Conservation (phyloP, 2,113 vertebrate genomes). For the Megaceryle maxima region DNA sequence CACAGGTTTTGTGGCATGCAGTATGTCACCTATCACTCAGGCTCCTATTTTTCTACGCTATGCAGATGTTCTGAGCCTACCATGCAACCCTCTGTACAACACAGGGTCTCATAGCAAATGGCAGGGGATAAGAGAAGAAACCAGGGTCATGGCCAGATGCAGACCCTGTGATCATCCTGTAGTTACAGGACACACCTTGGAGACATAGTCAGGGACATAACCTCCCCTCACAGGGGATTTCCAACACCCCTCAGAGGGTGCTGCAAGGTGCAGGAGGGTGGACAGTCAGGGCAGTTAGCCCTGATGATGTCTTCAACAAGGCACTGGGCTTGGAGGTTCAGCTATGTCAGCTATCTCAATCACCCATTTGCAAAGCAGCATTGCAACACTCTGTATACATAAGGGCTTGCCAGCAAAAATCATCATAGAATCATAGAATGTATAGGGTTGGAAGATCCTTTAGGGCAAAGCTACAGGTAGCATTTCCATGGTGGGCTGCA, state of each 20-base stretch:
- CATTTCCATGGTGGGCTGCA: not conserved
- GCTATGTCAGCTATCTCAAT: not conserved
- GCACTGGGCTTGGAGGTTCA: not conserved
- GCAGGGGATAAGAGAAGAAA: not conserved
- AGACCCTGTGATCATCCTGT: accelerated
- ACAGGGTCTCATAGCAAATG: not conserved
- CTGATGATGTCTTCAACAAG: accelerated
- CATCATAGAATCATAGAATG: too few relatives aligned
- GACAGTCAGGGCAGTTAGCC: not conserved
- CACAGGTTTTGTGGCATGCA: not conserved
- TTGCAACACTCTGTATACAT: not conserved
- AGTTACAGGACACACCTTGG: not conserved
- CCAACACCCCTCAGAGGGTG: not conserved
- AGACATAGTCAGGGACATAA: not conserved
- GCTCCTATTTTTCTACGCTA: not conserved
- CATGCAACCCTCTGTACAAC: not conserved
- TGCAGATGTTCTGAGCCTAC: not conserved
- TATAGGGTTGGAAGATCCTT: not conserved
- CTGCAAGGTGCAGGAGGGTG: not conserved
- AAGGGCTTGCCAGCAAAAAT: not conserved
- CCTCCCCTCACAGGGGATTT: not conserved
- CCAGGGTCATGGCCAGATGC: not conserved
- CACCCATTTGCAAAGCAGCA: not conserved
- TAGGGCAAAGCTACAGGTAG: not conserved
- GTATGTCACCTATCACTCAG: not conserved